Evolutionary conservation across 2,888 invertebrate genomes (phyloP), one percentile per base, ranked within the genome.

Genomic region (Trichogramma evanescens): DNA sequence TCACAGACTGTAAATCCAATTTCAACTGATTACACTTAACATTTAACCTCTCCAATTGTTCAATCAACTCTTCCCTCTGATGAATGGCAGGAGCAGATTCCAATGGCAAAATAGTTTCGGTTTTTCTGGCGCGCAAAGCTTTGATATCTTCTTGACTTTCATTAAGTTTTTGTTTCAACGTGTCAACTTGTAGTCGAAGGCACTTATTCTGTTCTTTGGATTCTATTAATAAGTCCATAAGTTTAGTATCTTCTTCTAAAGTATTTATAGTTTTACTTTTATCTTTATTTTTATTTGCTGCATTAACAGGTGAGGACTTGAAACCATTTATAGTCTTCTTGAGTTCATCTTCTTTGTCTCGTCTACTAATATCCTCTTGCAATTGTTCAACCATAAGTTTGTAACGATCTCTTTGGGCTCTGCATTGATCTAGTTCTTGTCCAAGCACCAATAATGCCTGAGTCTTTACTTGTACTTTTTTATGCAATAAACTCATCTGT

Each of bases 401-500:
- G 70, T 87, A 91, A 71, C 88, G 87, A 74, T 93, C 92, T 42
- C 90, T 80, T 72, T 93, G 91, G 69, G 85, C 85, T 62, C 88
- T 85, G 73, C 88, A 89, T 76, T 88, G 86, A 68, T 90, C 89
- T 61, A 93, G 76, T 72, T 92, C 91, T 69, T 85, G 84, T 64
- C 86, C 88, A 74, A 93, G 81, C 63, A 91, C 89, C n/a, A 86
- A 80, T 45, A 93, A 75, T 3, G 92, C 92, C 77, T 92, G 91
- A 56, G 88, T 82, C 77, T 93, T 93, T 71, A 91, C 88, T 71
- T 89, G 87, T 40, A 92, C 78, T 76, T 91, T 91, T 60, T 70
- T 72, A 41, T 62, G 69, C 52, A 76, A 58, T 45, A 70, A 68
- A 10, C 59, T 54, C 61, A 69, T 59, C 65, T 69, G 39, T 6